These are phyloP conservation scores for Hypotaenidia philippensis DNA, from an alignment of 2,797 vertebrate genomes.

Conservation along the genomic window DNA sequence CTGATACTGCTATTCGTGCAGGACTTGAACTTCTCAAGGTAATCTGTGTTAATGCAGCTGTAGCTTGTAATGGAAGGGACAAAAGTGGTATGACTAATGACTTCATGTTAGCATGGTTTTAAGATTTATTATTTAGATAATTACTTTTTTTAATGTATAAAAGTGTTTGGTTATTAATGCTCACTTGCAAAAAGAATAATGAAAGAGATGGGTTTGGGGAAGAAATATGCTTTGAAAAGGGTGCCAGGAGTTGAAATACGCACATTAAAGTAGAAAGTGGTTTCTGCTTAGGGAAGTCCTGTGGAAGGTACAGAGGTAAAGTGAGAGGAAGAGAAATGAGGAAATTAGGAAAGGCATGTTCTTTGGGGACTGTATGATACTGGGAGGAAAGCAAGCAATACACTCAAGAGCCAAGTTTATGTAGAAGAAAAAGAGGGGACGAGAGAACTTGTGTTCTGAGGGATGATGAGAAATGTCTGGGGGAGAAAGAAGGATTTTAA, in stretches of 20 bases:
- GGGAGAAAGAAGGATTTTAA: not conserved
- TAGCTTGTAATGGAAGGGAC: not conserved
- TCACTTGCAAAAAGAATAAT: not conserved
- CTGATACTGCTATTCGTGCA: slow-evolving; percentile 96
- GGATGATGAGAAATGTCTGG: not conserved
- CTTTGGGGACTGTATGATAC: not conserved
- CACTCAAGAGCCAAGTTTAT: not conserved
- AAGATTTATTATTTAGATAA: not conserved
- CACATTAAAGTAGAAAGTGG: not conserved
- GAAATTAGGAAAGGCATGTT: not conserved
- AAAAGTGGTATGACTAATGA: not conserved
- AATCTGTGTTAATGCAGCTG: not conserved
- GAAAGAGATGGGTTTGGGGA: not conserved
- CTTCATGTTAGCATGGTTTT: not conserved
- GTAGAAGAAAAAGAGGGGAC: not conserved
- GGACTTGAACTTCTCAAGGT: slow-evolving; percentile 99
- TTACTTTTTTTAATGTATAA: not conserved
- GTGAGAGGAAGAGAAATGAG: not conserved
- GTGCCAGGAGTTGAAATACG: not conserved
- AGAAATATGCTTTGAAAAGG: not conserved
- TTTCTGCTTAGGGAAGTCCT: not conserved
- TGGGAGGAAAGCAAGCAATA: not conserved
- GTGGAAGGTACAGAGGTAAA: not conserved
- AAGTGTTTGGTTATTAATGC: not conserved
- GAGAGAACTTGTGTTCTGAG: not conserved